A percentile compares a stretch with the other conserved stretches of the same genome.
These are phyloP conservation scores for Muscicapa comitata DNA, from an alignment of 2,797 vertebrate genomes.

Conservation along the genomic window DNA sequence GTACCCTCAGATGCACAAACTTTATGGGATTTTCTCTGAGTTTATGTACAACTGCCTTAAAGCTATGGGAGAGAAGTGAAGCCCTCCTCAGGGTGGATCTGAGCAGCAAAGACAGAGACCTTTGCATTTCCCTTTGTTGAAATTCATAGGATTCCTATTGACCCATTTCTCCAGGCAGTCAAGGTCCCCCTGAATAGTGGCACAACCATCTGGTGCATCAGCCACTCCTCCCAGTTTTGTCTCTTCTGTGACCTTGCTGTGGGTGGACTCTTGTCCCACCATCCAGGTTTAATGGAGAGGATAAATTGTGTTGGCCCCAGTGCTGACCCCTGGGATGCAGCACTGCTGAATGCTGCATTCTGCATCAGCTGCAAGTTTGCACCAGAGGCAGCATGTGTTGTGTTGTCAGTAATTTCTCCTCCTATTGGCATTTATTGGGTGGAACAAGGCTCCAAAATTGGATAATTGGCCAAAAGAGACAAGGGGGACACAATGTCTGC, in stretches of 20 bases:
- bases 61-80: not conserved
- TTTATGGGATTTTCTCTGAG: not conserved
- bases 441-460: not conserved
- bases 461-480: not conserved
- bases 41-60: not conserved
- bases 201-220: slow-evolving; percentile 19
- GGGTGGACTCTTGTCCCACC: slow-evolving; percentile 5
- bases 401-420: not conserved
- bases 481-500: not conserved
- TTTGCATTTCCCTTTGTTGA: slow-evolving; percentile 23
- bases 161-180: not conserved
- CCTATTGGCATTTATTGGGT: not conserved
- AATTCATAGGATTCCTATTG: slow-evolving; percentile 14
- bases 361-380: not conserved
- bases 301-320: not conserved
- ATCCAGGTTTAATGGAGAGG: slow-evolving; percentile 15
- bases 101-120: not conserved
- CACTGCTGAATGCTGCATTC: not conserved
- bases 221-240: slow-evolving; percentile 38
- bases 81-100: not conserved
- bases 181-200: slow-evolving; percentile 11
- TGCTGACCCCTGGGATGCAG: not conserved
- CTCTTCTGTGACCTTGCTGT: not conserved
- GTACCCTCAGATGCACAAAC: not conserved
- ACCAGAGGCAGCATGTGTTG: not conserved